Conservation (phyloP, 2,113 vertebrate genomes). For the Catharus bicknelli region DNA sequence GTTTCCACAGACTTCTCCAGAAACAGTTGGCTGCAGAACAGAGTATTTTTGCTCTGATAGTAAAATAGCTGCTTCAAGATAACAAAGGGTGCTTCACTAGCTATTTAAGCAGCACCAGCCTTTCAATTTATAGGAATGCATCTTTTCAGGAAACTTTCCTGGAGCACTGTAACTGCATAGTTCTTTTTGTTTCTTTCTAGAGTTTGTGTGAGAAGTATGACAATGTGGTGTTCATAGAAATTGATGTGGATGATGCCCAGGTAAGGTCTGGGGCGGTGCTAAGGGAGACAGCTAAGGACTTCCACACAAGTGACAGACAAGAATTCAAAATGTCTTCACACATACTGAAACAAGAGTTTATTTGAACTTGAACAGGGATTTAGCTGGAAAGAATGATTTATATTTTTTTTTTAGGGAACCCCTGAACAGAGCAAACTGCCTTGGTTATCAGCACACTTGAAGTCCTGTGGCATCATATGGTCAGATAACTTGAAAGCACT, state of each 20-base stretch:
- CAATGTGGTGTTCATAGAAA: constrained; percentile 87
- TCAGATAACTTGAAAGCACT: not conserved
- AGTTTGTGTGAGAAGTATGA: constrained; percentile 51
- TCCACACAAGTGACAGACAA: not conserved
- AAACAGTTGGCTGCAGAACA: not conserved
- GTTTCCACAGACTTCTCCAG: not conserved
- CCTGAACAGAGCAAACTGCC: not conserved
- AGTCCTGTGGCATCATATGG: not conserved
- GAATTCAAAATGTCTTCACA: not conserved
- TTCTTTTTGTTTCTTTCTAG: constrained; percentile 62
- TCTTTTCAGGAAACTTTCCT: not conserved
- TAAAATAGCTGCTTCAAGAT: not conserved
- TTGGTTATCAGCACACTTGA: not conserved
- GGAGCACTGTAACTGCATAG: not conserved
- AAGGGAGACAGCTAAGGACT: not conserved
- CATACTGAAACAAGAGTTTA: not conserved
- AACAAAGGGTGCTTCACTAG: not conserved
- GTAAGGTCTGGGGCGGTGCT: constrained; percentile 63
- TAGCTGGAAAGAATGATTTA: not conserved
- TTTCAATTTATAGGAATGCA: not conserved
- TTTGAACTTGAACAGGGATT: not conserved
- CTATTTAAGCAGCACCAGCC: not conserved
- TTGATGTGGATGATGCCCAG: constrained; percentile 88
- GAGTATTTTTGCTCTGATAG: not conserved
- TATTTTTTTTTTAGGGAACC: not conserved